These are phyloP conservation scores for Encarsia formosa DNA, from an alignment of 2,888 invertebrate species.

Conservation along the genomic window DNA sequence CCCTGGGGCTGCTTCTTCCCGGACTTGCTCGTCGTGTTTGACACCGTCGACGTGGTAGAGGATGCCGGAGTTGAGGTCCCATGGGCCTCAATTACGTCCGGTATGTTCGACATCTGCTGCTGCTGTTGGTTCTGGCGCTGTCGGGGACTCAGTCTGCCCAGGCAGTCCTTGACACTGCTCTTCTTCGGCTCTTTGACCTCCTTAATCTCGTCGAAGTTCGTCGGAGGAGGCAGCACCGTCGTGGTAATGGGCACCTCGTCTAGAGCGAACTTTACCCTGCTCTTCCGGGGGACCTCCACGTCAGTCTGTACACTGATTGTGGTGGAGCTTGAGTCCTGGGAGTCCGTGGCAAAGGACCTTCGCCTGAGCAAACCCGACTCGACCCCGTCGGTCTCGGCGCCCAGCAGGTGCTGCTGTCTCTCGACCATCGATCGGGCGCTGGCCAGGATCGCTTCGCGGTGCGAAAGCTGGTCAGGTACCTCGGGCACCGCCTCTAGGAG, in stretches of 20 bases:
- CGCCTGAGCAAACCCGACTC: constrained; percentile 13
- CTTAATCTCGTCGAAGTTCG: constrained; percentile 1
- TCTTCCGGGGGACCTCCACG: not conserved
- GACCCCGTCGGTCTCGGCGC: constrained; percentile 31
- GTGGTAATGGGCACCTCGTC: constrained; percentile 5
- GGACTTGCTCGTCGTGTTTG: constrained; percentile 6
- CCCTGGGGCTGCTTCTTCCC: constrained; percentile 35
- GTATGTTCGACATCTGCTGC: constrained; percentile 36
- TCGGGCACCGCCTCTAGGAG: constrained; percentile 46
- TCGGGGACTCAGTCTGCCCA: constrained; percentile 34
- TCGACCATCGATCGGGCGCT: constrained; percentile 29
- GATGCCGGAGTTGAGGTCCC: not conserved
- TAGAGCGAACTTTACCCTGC: constrained; percentile 22
- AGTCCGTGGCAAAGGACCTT: constrained; percentile 17
- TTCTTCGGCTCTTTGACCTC: constrained; percentile 11
- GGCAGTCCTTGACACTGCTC: constrained; percentile 31
- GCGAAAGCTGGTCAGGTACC: constrained; percentile 35
- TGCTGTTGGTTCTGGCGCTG: constrained; percentile 21
- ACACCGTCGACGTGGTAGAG: not conserved
- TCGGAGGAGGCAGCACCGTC: constrained; percentile 4
- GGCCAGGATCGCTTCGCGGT: constrained; percentile 18
- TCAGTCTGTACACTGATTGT: not conserved
- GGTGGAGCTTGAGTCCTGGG: not conserved
- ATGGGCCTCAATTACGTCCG: constrained; percentile 43
- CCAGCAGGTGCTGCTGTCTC: constrained; percentile 33